Base-by-base conservation (phyloP, 1,140 invertebrate species). In the Phymastichus coffea region DNA sequence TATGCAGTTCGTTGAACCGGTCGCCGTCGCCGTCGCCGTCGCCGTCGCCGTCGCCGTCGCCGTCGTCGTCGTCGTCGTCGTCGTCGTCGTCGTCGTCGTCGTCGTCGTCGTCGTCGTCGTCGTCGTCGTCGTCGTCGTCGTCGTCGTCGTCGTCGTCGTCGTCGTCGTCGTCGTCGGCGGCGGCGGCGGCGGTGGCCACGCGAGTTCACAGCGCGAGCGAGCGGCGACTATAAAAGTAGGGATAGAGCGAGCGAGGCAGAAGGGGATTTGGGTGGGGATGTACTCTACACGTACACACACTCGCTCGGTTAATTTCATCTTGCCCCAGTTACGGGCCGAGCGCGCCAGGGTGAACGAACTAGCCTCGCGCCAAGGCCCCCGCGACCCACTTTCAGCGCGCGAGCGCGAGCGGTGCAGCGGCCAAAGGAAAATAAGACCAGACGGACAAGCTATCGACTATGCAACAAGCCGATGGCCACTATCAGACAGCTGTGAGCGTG, bases 261-360 rank as follows among this genome's bases (percentile, higher is more conserved):
- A 33, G 28, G 6, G 28, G 28, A 6, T 7, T 6, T 33, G 28
- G n/a, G 28, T 33, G 12, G 28, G 6, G 28, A 12, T 33, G 28
- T 12, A 33, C 28, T 33, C 6, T 12, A 33, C 28, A 33, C 28
- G 28, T 12, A 33, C 28, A 33, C 28, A 33, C 28, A 33, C 28
- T 7, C 37, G 70, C 70, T 78, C 75, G 73, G 77, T 80, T 80
- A 80, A 80, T 80, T 80, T 80, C 78, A 80, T 80, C 78, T 80
- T 80, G 78, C 77, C 77, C 77, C 75, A 80, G 78, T 80, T 80
- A 78, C 77, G 73, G 76, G 75, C 68, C 75, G 74, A 70, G 73
- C 72, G 73, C 9, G 10, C 20, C 46, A 30, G 78, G 78, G 78
- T 80, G 77, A 80, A 80, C 74, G 78, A 80, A 80, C 78, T 77